Percentiles rank a stretch among this genome's conserved stretches.
Evolutionary conservation across 2,113 vertebrate genomes (phyloP).

Genomic region (Thunnus thynnus): DNA sequence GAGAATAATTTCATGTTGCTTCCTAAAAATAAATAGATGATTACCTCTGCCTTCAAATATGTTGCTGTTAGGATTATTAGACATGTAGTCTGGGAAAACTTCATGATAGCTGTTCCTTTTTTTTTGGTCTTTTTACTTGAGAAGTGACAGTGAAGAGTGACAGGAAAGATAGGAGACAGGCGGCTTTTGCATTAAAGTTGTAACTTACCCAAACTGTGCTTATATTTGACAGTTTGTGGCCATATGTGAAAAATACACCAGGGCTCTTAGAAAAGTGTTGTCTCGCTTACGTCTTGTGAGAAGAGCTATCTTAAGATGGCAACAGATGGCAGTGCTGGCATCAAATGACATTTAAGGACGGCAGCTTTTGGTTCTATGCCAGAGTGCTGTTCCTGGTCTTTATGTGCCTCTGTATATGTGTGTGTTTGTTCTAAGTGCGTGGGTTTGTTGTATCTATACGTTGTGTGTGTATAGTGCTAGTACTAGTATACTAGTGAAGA

Average conservation of each 20-base stretch:
- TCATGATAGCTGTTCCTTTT: neutral
- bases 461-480: neutral
- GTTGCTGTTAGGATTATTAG: neutral
- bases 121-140: neutral
- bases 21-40: neutral
- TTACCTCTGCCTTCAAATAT: neutral
- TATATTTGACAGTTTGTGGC: conserved; percentile 22
- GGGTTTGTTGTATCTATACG: conserved; percentile 78
- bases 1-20: neutral
- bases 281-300: conserved; percentile 46
- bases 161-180: neutral
- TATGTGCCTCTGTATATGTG: conserved; percentile 66
- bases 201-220: conserved; percentile 27
- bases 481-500: too few relatives aligned
- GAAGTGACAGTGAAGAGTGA: conserved; percentile 2
- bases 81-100: too few relatives aligned
- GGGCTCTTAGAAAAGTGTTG: conserved; percentile 41
- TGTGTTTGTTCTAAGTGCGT: conserved; percentile 63
- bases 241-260: conserved; percentile 52
- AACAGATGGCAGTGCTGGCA: conserved; percentile 96
- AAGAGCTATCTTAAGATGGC: conserved; percentile 66
- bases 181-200: neutral
- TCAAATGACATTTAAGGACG: conserved; percentile 77
- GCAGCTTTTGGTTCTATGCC: conserved; percentile 54
- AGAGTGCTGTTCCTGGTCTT: conserved; percentile 37